These are phyloP conservation scores for Irena cyanogastra DNA, from an alignment of 2,113 vertebrate genomes.

Conservation along the genomic window DNA sequence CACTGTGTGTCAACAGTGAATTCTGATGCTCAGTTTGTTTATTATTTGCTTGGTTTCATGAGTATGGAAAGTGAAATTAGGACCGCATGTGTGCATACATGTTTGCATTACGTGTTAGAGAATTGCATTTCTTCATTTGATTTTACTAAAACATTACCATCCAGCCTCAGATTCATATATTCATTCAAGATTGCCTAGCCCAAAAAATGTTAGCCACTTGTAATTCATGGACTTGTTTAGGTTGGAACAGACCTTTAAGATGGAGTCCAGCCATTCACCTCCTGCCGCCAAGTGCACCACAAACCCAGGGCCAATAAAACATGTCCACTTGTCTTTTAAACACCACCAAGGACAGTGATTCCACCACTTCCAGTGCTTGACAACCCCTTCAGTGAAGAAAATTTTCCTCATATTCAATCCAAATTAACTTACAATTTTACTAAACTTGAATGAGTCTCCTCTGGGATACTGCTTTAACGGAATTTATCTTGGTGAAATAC, in stretches of 20 bases:
- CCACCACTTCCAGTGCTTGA: background rate
- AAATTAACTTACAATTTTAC: background rate
- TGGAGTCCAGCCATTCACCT: background rate
- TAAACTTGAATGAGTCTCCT: background rate
- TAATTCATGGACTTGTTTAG: background rate
- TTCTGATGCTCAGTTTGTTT: background rate
- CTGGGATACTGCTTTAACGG: background rate
- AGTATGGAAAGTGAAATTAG: background rate
- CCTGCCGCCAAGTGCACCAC: background rate
- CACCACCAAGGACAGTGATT: accelerated
- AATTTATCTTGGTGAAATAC: background rate
- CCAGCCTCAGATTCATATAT: background rate
- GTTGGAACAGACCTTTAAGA: background rate
- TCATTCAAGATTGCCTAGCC: background rate
- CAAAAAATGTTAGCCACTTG: background rate
- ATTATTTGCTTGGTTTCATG: background rate
- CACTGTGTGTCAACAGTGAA: background rate
- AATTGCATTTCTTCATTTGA: background rate
- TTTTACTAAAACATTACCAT: background rate
- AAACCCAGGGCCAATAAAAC: background rate
- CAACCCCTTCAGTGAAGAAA: background rate
- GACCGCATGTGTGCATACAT: background rate
- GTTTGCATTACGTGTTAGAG: background rate
- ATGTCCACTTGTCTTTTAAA: accelerated
- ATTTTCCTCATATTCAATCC: background rate